These are phyloP conservation scores for Drosophila guanche DNA, from an alignment of 1,140 invertebrate genomes.

Conservation along the genomic window DNA sequence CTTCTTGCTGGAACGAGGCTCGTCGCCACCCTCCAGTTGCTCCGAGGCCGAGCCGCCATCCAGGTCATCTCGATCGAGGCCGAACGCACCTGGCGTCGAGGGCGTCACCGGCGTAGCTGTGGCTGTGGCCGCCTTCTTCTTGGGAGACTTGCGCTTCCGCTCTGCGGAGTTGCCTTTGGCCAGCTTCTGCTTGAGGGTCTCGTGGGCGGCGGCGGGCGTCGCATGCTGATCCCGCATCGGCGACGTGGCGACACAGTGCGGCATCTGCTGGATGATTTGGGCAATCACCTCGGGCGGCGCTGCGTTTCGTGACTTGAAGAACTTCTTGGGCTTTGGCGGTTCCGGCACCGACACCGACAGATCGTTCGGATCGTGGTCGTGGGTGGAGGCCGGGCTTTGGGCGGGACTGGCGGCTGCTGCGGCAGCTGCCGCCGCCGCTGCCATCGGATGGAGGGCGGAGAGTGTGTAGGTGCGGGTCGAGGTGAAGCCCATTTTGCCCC, in stretches of 20 bases:
- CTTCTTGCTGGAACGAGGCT: constrained; percentile 50
- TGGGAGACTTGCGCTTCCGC: constrained; percentile 80
- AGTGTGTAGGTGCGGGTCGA: constrained; percentile 89
- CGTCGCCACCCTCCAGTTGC: constrained; percentile 41
- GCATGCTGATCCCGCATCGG: constrained; percentile 73
- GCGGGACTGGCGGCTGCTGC: constrained; percentile 84
- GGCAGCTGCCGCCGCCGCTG: constrained; percentile 82
- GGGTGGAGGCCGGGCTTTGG: constrained; percentile 86
- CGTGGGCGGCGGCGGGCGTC: constrained; percentile 24
- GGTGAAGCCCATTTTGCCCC: constrained; percentile 96
- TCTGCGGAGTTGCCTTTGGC: constrained; percentile 84
- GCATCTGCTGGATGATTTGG: constrained; percentile 85
- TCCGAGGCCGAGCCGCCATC: constrained; percentile 24
- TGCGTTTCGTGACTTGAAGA: constrained; percentile 93
- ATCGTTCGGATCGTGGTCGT: constrained; percentile 84
- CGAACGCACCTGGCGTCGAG: constrained; percentile 55
- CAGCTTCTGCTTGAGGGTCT: constrained; percentile 72
- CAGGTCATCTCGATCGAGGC: constrained; percentile 37
- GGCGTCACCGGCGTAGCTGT: constrained; percentile 15
- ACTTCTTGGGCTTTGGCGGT: constrained; percentile 92
- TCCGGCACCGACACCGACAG: constrained; percentile 83
- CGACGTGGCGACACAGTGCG: constrained; percentile 83
- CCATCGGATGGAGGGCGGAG: constrained; percentile 72
- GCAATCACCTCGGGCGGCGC: constrained; percentile 85
- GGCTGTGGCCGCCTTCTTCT: constrained; percentile 51